Conservation (phyloP, 1,140 invertebrate genomes). For the Brachionus paranguensis region DNA sequence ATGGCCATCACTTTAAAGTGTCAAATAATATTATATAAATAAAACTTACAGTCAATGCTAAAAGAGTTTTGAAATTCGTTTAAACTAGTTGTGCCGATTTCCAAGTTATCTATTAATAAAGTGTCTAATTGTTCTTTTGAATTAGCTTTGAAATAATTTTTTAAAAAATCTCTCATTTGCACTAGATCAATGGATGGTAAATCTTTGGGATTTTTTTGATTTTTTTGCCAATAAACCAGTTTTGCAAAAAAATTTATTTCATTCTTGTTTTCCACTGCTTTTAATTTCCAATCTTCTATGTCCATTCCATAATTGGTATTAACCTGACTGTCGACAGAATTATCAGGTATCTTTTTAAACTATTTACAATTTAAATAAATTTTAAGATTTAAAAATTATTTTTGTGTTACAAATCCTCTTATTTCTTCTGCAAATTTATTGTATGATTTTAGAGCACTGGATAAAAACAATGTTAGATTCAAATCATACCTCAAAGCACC, state of each 20-base stretch:
- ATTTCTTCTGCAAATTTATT: background rate
- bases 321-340: background rate
- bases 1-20: background rate
- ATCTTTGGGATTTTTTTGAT: background rate
- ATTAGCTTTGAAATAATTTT: background rate
- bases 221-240: slow-evolving; percentile 1
- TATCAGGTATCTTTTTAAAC: background rate
- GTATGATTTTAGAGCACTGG: background rate
- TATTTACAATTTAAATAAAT: background rate
- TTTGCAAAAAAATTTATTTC: background rate
- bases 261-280: background rate
- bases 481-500: background rate
- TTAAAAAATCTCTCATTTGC: background rate
- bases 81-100: background rate
- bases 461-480: background rate
- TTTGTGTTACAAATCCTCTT: background rate
- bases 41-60: background rate
- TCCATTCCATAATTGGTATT: background rate
- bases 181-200: background rate
- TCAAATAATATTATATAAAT: background rate
- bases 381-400: background rate
- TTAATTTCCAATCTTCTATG: background rate
- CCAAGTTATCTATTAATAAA: background rate
- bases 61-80: background rate
- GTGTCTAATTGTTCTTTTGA: background rate